A percentile compares a stretch with the other conserved stretches of the same genome.
Evolutionary conservation across 2,797 vertebrate genomes (phyloP).

Genomic region (Prionace glauca): DNA sequence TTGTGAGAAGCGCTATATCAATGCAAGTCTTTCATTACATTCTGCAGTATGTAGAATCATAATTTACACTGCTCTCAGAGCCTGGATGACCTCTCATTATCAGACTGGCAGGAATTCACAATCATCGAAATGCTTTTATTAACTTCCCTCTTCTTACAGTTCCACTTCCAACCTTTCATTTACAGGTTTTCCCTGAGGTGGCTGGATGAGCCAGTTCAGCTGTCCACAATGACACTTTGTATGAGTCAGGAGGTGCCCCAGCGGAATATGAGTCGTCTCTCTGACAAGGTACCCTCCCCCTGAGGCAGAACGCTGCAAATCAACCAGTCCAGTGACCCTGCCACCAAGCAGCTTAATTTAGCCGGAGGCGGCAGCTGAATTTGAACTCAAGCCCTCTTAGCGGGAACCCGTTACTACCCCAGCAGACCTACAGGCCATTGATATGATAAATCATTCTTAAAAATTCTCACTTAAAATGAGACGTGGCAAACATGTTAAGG

Average conservation of each 20-base stretch:
- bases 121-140: neutral
- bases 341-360: neutral
- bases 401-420: neutral
- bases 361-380: neutral
- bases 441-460: neutral
- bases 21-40: neutral
- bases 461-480: neutral
- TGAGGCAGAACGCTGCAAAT: neutral
- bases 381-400: constrained; percentile 21
- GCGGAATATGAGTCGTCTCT: neutral
- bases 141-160: neutral
- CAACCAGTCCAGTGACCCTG: constrained; percentile 10
- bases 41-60: neutral
- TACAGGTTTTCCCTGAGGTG: neutral
- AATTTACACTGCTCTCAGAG: neutral
- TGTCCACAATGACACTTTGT: neutral
- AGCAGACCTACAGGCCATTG: neutral
- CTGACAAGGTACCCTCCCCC: neutral
- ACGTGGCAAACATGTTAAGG: neutral
- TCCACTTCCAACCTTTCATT: neutral
- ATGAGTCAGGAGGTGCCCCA: neutral
- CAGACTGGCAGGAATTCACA: neutral
- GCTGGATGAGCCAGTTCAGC: neutral
- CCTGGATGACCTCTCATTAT: neutral
- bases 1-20: neutral